phyloP scores from a whole-genome alignment of 2,888 invertebrate genomes.

The Globia sparganii region DNA sequence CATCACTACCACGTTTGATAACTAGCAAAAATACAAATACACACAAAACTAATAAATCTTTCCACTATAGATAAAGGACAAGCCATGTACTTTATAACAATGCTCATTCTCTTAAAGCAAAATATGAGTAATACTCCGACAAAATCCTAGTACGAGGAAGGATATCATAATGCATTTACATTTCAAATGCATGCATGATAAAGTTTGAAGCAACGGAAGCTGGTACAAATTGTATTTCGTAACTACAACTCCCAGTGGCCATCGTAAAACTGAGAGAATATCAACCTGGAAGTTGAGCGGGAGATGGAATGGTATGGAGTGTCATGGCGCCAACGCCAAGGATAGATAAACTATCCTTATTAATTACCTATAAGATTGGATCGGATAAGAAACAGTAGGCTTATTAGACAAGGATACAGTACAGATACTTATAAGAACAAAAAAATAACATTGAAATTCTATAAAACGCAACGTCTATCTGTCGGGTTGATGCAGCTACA shows the following conservation, averaged over 20 bases:
- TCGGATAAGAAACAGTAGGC: not conserved
- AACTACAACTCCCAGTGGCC: constrained; percentile 63
- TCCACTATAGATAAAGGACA: not conserved
- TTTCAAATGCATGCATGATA: constrained; percentile 61
- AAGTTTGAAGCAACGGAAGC: constrained; percentile 62
- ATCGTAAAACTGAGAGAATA: constrained; percentile 58
- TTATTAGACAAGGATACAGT: not conserved
- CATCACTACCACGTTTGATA: not conserved
- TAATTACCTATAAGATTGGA: not conserved
- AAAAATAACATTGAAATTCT: not conserved
- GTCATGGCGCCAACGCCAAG: no score
- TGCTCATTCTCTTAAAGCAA: constrained; percentile 16
- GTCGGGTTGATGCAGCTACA: not conserved
- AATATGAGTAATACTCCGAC: constrained; percentile 22
- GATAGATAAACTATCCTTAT: constrained; percentile 18
- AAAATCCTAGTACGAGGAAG: constrained; percentile 17
- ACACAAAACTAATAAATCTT: not conserved
- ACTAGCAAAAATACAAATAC: not conserved
- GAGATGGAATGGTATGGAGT: not conserved
- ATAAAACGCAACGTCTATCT: not conserved
- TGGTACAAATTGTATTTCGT: constrained; percentile 64
- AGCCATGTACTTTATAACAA: constrained; percentile 13
- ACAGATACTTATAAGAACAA: not conserved
- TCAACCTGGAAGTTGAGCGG: constrained; percentile 39
- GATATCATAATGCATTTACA: constrained; percentile 50